Conservation (phyloP, 2,797 vertebrate genomes). For the Tenualosa ilisha region DNA sequence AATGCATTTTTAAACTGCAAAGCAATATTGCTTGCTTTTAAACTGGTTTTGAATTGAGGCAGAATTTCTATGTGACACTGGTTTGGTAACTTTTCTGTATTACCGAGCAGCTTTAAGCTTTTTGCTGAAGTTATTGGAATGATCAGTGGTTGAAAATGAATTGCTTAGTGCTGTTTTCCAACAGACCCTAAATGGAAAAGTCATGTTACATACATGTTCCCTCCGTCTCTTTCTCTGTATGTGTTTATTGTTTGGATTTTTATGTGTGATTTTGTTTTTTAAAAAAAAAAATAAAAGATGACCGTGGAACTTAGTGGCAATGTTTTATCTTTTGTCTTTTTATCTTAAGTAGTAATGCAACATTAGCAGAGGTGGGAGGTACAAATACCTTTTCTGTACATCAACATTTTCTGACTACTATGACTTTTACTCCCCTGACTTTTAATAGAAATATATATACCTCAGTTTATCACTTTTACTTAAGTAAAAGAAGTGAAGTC, state of each 20-base stretch:
- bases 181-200: background rate
- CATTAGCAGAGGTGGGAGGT: too few species aligned
- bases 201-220: constrained; percentile 56
- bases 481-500: too few species aligned
- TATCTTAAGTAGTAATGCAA: background rate
- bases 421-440: too few species aligned
- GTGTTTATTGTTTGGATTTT: constrained; percentile 55
- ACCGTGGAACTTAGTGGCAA: background rate
- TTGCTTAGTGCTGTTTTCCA: background rate
- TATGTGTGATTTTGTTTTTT: constrained; percentile 55
- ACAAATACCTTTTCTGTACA: too few species aligned
- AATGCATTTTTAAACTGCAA: background rate
- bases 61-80: background rate
- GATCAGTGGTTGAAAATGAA: background rate
- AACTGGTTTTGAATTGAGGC: constrained; percentile 1
- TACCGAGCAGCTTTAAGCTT: background rate
- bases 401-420: too few species aligned
- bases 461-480: too few species aligned
- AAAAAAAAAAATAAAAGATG: constrained; percentile 68
- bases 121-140: background rate
- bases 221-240: constrained; percentile 36
- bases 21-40: background rate
- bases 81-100: background rate
- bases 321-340: background rate
- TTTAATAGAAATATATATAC: too few species aligned